A percentile compares a stretch with the other conserved stretches of the same genome.
Evolutionary conservation across 2,113 vertebrate species (phyloP).

Genomic region (Hyperopisus bebe): DNA sequence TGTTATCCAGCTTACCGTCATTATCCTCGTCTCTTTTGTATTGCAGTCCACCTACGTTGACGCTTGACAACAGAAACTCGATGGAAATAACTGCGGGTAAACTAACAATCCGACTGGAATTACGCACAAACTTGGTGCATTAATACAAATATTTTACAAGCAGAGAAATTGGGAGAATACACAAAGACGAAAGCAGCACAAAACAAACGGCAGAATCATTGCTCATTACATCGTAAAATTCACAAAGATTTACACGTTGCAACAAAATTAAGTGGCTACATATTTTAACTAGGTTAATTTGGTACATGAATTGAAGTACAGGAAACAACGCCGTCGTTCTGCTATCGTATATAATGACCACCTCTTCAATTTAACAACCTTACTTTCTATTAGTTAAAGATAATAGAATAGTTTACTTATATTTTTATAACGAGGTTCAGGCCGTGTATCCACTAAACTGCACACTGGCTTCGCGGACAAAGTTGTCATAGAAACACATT

Average conservation of each 20-base stretch:
- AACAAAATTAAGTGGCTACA: background rate
- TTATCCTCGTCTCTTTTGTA: background rate
- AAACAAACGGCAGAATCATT: background rate
- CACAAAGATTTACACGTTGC: background rate
- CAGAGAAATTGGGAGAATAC: background rate
- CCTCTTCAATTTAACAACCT: background rate
- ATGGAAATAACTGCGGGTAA: background rate
- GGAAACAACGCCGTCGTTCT: background rate
- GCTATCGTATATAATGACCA: background rate
- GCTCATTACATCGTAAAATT: background rate
- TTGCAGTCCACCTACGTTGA: background rate
- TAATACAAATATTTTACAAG: background rate
- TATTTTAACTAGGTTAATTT: background rate
- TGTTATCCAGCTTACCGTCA: constrained; percentile 8
- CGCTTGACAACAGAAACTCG: background rate
- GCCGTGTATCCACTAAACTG: background rate
- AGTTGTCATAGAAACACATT: constrained; percentile 17
- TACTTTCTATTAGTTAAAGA: background rate
- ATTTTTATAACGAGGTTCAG: background rate
- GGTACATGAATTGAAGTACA: background rate
- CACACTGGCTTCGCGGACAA: too few species aligned
- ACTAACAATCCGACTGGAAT: background rate
- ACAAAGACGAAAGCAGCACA: background rate
- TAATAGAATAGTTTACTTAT: background rate
- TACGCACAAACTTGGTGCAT: background rate